A percentile compares a stretch with the other conserved stretches of the same genome.
Conservation (phyloP, 2,797 vertebrate genomes). For the Artibeus jamaicensis region DNA sequence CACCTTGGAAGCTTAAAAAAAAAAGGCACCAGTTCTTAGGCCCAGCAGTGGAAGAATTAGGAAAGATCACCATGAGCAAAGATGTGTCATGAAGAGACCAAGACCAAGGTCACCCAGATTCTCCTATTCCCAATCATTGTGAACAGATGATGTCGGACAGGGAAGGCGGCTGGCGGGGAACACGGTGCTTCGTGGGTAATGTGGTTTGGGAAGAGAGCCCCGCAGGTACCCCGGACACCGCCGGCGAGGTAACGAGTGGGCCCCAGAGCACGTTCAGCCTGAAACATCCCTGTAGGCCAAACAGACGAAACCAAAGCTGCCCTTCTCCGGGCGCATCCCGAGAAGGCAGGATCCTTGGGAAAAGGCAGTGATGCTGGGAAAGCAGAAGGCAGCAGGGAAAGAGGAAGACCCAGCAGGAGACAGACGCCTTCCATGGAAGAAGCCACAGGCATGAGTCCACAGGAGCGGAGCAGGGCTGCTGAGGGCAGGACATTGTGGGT, state of each 20-base stretch:
- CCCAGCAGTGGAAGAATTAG: neutral
- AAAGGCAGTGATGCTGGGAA: neutral
- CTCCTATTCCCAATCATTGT: neutral
- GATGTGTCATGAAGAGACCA: neutral
- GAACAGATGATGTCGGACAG: neutral
- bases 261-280: neutral
- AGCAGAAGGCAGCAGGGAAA: neutral
- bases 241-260: neutral
- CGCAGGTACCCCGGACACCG: fast-evolving
- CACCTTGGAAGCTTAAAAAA: neutral
- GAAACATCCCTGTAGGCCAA: too few relatives aligned
- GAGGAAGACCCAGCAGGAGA: neutral
- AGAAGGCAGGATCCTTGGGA: neutral
- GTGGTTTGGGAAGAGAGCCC: neutral
- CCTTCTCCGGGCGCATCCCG: neutral
- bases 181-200: too few relatives aligned
- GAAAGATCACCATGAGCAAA: neutral
- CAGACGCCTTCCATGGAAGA: neutral
- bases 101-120: neutral
- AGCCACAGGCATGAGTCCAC: neutral
- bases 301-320: neutral
- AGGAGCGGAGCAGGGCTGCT: neutral
- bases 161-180: neutral
- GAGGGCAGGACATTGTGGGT: neutral
- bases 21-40: neutral